A percentile compares a stretch with the other conserved stretches of the same genome.
These are phyloP conservation scores for Hemibagrus wyckioides DNA, from an alignment of 2,113 vertebrate genomes.

Conservation along the genomic window DNA sequence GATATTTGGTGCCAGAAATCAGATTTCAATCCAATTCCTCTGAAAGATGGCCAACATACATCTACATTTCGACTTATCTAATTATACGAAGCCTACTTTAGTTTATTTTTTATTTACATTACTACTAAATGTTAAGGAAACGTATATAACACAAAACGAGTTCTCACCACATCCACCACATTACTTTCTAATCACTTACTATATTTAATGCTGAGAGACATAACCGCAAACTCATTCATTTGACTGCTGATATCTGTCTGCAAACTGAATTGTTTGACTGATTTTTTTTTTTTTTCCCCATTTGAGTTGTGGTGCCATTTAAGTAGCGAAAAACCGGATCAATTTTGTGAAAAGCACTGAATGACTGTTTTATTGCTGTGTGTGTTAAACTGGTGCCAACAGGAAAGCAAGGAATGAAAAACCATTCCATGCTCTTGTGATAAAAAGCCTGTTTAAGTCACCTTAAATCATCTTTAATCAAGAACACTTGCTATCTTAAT, in stretches of 20 bases:
- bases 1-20: not conserved
- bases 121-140: not conserved
- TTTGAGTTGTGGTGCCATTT: not conserved
- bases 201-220: not conserved
- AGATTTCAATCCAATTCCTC: not conserved
- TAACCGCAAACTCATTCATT: not conserved
- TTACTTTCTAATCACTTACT: not conserved
- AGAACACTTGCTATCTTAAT: not conserved
- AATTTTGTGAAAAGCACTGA: not conserved
- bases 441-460: not conserved
- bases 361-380: not conserved
- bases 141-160: not conserved
- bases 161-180: not conserved
- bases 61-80: not conserved
- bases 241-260: too few relatives aligned
- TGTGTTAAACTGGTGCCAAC: not conserved
- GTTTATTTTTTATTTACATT: not conserved
- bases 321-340: not conserved
- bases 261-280: not conserved
- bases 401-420: not conserved
- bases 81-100: not conserved
- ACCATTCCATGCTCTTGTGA: not conserved
- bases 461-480: not conserved
- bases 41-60: not conserved
- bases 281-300: not conserved